Conservation (phyloP, 2,888 invertebrate genomes). For the Aricia artaxerxes region DNA sequence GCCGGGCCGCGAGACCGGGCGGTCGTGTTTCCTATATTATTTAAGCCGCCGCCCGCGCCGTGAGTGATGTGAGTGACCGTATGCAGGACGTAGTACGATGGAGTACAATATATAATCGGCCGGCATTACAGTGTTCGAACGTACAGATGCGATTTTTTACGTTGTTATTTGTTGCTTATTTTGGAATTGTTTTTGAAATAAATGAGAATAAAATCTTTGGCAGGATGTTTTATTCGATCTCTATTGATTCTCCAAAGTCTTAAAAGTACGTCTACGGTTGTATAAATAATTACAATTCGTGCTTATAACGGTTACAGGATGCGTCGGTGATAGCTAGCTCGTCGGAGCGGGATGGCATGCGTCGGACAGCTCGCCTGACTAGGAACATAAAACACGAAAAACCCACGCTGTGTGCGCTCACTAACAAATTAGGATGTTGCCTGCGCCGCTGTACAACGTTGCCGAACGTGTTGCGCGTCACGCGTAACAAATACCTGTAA, state of each 20-base stretch:
- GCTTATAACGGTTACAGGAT: constrained; percentile 40
- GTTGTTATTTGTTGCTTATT: constrained; percentile 80
- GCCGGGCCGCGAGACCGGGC: constrained; percentile 21
- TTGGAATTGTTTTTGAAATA: constrained; percentile 76
- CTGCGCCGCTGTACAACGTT: background rate
- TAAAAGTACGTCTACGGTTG: constrained; percentile 30
- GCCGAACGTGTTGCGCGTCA: too few relatives aligned
- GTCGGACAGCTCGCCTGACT: constrained; percentile 35
- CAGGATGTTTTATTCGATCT: constrained; percentile 70
- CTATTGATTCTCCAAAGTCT: constrained; percentile 49
- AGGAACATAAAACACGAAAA: background rate
- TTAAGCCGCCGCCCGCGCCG: background rate
- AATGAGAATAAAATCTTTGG: constrained; percentile 65
- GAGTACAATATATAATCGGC: constrained; percentile 36
- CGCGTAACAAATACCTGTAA: too few relatives aligned
- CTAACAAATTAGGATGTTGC: background rate
- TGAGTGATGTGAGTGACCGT: background rate
- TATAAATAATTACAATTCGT: constrained; percentile 45
- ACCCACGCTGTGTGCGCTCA: background rate
- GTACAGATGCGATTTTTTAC: constrained; percentile 67
- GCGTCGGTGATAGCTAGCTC: constrained; percentile 38
- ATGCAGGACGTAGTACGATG: constrained; percentile 40
- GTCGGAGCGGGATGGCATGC: constrained; percentile 41
- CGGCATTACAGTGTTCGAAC: constrained; percentile 64
- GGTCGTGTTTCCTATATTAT: constrained; percentile 31